Percentiles rank a stretch among this genome's conserved stretches.
Evolutionary conservation across 1,140 invertebrate genomes (phyloP).

Genomic region (Argopecten irradians): DNA sequence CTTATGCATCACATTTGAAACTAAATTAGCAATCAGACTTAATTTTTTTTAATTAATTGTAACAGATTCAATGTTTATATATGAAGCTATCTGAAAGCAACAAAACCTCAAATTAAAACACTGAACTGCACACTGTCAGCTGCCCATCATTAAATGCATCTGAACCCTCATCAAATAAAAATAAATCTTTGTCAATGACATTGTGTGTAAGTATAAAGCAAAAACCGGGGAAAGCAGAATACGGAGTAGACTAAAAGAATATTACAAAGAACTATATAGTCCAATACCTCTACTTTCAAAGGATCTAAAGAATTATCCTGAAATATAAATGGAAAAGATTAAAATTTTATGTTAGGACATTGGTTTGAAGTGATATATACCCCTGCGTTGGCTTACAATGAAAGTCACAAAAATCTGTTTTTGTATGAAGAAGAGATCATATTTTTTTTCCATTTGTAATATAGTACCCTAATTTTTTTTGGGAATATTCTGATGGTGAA

Average conservation of each 20-base stretch:
- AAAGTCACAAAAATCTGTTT: no score
- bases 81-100: background rate
- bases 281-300: conserved; percentile 9
- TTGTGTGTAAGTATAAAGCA: background rate
- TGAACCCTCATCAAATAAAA: no score
- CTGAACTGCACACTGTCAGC: background rate
- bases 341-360: background rate
- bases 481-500: no score
- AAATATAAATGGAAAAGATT: background rate
- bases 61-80: background rate
- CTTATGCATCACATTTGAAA: no score
- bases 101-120: background rate
- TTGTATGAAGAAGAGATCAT: no score
- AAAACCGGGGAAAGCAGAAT: background rate
- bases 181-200: background rate
- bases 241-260: background rate
- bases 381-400: no score
- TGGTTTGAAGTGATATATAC: no score
- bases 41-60: no score
- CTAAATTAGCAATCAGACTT: no score
- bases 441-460: no score
- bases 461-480: no score
- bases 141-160: background rate
- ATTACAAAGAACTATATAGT: background rate
- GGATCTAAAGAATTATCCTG: background rate